Base-by-base conservation (phyloP, 64 coral and sea anemone genomes). In the Porites australiensis region DNA sequence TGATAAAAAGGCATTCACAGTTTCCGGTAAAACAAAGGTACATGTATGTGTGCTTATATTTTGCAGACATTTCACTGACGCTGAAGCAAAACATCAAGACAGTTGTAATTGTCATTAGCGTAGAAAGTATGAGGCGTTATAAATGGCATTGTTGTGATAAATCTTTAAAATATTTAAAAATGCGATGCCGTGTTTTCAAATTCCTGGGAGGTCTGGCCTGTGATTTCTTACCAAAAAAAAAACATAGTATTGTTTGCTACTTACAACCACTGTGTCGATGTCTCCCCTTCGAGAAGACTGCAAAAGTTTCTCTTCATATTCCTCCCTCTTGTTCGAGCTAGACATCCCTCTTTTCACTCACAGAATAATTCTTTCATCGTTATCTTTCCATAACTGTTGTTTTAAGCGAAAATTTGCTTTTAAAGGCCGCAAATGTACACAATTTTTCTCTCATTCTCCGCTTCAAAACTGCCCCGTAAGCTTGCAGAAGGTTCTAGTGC, bases 231-330 rank as follows among this genome's bases (percentile, higher is more conserved):
- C 48, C 13, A 5, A 44, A 70, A 58, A 58, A 57, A 73, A 58
- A 88, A 75, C 66, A 74, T 45, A 74, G 43, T 6, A 72, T 58
- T 46, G 2, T 74, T 46, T 58, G 15, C 46, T 49, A 86, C 95
- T 94, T 77, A 97, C 95, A 8, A 88, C 51, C 19, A 97, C 95
- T 47, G 88, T 55, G 23, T 97, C 88, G 58, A 94, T 50, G 64
- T 97, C 95, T 8, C 95, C 95, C 19, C 93, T 89, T 50, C 95
- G 90, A 52, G 95, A 86, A 44, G 95, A 93, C 70, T 94, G 95
- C 37, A 97, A 70, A 3, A 97, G 84, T 84, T 83, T 97, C 44
- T 97, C 95, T 63, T 97, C 95, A 53, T 71, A 83, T 21, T 97
- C 95, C 52, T 90, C 91, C 49, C 87, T 79, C 74, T 97, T 97